Percentiles rank a stretch among this genome's conserved stretches.
Evolutionary conservation across 2,113 vertebrate species (phyloP).

Genomic region (Paratilapia polleni): DNA sequence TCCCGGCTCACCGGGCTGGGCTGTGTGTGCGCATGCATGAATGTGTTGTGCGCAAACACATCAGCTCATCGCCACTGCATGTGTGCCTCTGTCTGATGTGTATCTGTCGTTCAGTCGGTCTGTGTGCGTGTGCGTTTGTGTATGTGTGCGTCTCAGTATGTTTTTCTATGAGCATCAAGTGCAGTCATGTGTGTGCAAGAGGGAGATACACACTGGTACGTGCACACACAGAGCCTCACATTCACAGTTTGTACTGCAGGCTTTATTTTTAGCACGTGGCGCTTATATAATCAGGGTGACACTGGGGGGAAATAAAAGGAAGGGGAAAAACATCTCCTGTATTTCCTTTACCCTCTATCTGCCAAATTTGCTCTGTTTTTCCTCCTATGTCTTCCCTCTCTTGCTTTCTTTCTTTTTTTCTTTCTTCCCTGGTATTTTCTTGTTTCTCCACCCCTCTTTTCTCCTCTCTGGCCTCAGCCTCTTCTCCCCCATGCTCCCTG

Average conservation of each 20-base stretch:
- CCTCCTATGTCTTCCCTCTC: background rate
- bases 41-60: slow-evolving; percentile 42
- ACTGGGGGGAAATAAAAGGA: slow-evolving; percentile 75
- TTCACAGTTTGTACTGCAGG: slow-evolving; percentile 73
- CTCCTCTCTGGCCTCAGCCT: background rate
- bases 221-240: slow-evolving; percentile 35
- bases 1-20: slow-evolving; percentile 41
- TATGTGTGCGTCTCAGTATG: slow-evolving; percentile 15
- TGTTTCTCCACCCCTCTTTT: background rate
- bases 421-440: background rate
- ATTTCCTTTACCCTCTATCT: slow-evolving; percentile 58
- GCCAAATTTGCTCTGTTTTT: slow-evolving; percentile 28
- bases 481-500: slow-evolving; percentile 7
- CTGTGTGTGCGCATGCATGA: slow-evolving; percentile 54
- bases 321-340: slow-evolving; percentile 56
- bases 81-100: slow-evolving; percentile 45
- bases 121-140: background rate
- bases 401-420: background rate
- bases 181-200: slow-evolving; percentile 57
- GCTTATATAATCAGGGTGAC: slow-evolving; percentile 85
- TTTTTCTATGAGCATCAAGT: slow-evolving; percentile 51
- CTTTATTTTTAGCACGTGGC: slow-evolving; percentile 84
- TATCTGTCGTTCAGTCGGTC: slow-evolving; percentile 28
- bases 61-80: slow-evolving; percentile 17
- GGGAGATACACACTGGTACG: background rate